Percentiles rank a stretch among this genome's conserved stretches.
Conservation (phyloP, 2,888 invertebrate species). For the Exephanes ischioxanthus region DNA sequence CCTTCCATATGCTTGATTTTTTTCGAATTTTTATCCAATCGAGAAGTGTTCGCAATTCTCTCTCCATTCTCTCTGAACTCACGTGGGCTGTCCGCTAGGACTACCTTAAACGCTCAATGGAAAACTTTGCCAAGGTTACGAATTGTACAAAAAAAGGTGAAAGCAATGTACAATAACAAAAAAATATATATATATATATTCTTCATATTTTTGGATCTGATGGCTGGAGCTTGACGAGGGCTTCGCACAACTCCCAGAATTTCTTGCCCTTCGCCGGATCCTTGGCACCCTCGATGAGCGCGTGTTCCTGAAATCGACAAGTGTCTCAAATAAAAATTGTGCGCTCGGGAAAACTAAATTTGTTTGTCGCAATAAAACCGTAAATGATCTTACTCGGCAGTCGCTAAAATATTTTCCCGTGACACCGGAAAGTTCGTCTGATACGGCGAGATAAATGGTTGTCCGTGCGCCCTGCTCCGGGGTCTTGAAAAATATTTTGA, state of each 20-base stretch:
- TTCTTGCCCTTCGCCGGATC: constrained; percentile 91
- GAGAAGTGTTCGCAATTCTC: too few relatives aligned
- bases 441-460: constrained; percentile 90
- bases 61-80: too few relatives aligned
- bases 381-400: constrained; percentile 86
- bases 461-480: constrained; percentile 93
- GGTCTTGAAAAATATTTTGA: constrained; percentile 91
- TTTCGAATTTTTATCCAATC: too few relatives aligned
- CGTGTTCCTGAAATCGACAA: constrained; percentile 85
- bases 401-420: constrained; percentile 93
- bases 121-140: too few relatives aligned
- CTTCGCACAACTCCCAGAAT: constrained; percentile 94
- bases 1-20: too few relatives aligned
- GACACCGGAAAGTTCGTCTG: constrained; percentile 89
- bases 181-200: neutral
- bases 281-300: constrained; percentile 87
- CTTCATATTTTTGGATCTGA: constrained; percentile 90
- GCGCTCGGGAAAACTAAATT: neutral
- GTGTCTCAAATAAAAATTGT: neutral
- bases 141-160: neutral
- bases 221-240: constrained; percentile 89
- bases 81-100: too few relatives aligned
- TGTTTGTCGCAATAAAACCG: neutral
- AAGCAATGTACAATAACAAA: neutral
- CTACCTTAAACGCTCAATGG: too few relatives aligned